phyloP scores from a whole-genome alignment of 1,140 invertebrate genomes.

The Ridgeia piscesae region DNA sequence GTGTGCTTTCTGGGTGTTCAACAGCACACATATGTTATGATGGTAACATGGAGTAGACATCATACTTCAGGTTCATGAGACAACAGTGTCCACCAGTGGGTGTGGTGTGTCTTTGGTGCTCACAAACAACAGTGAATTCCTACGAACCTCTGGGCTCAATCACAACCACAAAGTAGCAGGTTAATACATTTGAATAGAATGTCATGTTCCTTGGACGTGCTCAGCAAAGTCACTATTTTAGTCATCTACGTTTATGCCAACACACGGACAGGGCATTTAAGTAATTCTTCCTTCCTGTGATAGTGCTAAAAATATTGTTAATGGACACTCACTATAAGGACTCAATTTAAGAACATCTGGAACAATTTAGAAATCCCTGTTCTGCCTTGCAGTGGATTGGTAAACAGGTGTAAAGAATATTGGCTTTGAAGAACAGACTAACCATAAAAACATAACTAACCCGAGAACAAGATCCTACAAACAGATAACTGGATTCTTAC shows the following conservation, averaged over 20 bases:
- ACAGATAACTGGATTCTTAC: no score
- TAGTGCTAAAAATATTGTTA: no score
- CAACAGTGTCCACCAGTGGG: not conserved
- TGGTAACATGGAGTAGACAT: not conserved
- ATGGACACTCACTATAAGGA: no score
- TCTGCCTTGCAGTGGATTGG: no score
- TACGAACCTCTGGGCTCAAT: not conserved
- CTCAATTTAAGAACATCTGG: no score
- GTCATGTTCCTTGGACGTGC: no score
- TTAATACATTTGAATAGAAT: no score
- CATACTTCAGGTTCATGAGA: not conserved
- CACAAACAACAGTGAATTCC: not conserved
- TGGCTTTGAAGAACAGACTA: no score
- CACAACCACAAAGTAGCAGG: not conserved
- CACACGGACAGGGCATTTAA: not conserved
- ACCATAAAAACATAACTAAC: not conserved
- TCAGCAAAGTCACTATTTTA: no score
- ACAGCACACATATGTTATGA: not conserved
- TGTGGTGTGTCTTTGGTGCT: not conserved
- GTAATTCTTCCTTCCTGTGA: not conserved
- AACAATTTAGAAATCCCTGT: no score
- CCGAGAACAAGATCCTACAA: not conserved
- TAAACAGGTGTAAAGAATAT: no score
- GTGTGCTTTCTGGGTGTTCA: not conserved
- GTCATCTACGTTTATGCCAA: not conserved